Evolutionary conservation across 2,797 vertebrate genomes (phyloP).

Genomic region (Hybognathus amarus): DNA sequence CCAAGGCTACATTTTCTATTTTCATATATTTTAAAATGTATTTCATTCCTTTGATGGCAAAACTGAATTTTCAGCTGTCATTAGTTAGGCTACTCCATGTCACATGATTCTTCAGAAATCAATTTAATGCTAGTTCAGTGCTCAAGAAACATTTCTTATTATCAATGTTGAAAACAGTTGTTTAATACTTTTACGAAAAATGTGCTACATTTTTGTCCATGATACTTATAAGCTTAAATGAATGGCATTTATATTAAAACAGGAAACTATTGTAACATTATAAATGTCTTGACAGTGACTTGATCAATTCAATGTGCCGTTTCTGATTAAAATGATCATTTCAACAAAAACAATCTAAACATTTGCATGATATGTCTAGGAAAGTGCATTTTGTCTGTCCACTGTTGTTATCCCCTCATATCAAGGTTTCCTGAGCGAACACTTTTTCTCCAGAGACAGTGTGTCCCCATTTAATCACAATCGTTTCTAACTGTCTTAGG

Average conservation of each 20-base stretch:
- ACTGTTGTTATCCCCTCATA: conserved; percentile 27
- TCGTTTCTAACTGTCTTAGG: conserved; percentile 65
- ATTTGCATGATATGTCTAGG: neutral
- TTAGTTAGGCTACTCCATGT: neutral
- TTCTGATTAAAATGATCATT: neutral
- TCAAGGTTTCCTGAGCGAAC: conserved; percentile 62
- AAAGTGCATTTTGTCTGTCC: neutral
- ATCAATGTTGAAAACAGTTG: neutral
- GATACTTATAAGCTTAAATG: neutral
- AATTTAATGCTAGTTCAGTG: neutral
- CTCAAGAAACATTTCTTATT: neutral
- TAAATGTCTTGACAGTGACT: neutral
- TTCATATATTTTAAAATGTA: neutral
- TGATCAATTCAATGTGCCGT: neutral
- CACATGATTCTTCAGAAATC: neutral
- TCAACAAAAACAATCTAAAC: neutral
- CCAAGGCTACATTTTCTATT: neutral
- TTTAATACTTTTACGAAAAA: neutral
- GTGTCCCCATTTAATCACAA: conserved; percentile 74
- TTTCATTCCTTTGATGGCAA: neutral
- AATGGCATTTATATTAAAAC: neutral
- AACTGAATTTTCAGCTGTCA: neutral
- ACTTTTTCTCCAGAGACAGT: conserved; percentile 52
- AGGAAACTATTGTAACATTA: neutral
- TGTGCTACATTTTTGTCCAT: neutral